Evolutionary conservation across 1,140 invertebrate genomes (phyloP).

Genomic region (Centruroides sculpturatus): DNA sequence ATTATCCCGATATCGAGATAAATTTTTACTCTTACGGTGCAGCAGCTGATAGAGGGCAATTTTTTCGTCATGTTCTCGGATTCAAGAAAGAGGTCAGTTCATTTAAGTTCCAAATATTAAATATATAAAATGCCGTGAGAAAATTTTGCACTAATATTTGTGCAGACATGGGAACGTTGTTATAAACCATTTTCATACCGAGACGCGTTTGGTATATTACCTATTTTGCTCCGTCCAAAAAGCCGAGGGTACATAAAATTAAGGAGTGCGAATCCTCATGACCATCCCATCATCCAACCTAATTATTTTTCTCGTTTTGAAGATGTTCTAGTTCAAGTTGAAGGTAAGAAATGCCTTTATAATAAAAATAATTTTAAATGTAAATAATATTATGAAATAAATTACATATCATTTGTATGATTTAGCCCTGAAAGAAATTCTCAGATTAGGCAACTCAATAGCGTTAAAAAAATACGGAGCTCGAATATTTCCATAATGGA

Average conservation of each 20-base stretch:
- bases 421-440: not conserved
- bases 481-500: not conserved
- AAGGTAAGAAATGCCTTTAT: constrained; percentile 4
- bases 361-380: no score
- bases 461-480: not conserved
- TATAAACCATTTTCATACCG: constrained; percentile 14
- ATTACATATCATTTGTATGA: no score
- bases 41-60: no score
- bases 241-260: constrained; percentile 47
- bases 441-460: not conserved
- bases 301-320: constrained; percentile 53
- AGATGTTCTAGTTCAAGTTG: constrained; percentile 35
- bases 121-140: no score
- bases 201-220: constrained; percentile 46
- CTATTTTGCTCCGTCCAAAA: constrained; percentile 53
- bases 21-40: constrained; percentile 37
- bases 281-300: constrained; percentile 62
- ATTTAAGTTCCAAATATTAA: no score
- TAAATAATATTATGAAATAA: no score
- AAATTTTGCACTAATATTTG: no score
- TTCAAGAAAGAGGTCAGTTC: no score
- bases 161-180: no score
- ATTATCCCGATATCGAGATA: constrained; percentile 80
- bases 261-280: constrained; percentile 41
- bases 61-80: no score